Evolutionary conservation across 2,888 invertebrate genomes (phyloP).

Genomic region (Schrankia costaestrigalis): DNA sequence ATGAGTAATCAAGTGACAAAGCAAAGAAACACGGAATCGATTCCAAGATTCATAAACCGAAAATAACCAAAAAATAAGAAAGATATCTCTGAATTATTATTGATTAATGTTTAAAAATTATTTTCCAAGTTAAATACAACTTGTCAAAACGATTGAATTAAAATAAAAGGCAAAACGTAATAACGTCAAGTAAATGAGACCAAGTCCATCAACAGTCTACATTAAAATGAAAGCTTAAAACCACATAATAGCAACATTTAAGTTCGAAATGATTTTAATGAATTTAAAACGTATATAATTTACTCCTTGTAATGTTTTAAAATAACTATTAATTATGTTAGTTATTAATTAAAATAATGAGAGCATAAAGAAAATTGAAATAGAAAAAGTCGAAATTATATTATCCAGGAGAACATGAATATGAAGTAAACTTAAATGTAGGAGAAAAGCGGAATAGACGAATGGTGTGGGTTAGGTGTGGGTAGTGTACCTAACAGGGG

Average conservation of each 20-base stretch:
- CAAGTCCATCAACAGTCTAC: too few relatives aligned
- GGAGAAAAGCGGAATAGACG: conserved; percentile 55
- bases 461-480: conserved; percentile 63
- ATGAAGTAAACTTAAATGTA: conserved; percentile 51
- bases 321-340: conserved; percentile 59
- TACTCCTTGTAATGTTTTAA: conserved; percentile 79
- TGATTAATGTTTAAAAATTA: conserved; percentile 4
- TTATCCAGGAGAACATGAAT: conserved; percentile 41
- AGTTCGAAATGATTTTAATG: conserved; percentile 30
- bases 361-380: conserved; percentile 36
- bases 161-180: too few relatives aligned
- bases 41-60: conserved; percentile 57
- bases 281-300: conserved; percentile 56
- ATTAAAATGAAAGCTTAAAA: conserved; percentile 36
- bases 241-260: conserved; percentile 39
- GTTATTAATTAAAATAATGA: conserved; percentile 44
- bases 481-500: conserved; percentile 97
- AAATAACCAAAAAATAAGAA: conserved; percentile 27
- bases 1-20: conserved; percentile 32
- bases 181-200: too few relatives aligned
- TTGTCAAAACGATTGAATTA: too few relatives aligned
- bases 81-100: conserved; percentile 10
- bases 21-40: conserved; percentile 67
- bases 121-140: conserved; percentile 6
- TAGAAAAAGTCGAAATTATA: conserved; percentile 45